These are phyloP conservation scores for Nasonia giraulti DNA, from an alignment of 1,140 invertebrate genomes.

Conservation along the genomic window DNA sequence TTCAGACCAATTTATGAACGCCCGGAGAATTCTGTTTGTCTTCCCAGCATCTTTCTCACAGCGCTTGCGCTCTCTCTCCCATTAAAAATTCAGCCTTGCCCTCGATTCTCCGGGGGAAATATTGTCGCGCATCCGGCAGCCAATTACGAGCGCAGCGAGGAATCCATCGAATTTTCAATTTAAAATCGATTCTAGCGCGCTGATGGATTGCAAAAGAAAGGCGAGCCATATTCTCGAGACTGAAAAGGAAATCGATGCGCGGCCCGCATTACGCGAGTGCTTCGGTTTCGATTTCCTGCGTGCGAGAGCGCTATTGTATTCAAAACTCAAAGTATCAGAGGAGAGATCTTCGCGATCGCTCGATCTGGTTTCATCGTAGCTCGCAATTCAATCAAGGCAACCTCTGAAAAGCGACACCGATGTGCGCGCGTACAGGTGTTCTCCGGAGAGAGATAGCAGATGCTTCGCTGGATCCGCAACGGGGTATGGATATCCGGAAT, in stretches of 20 bases:
- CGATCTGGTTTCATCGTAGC: neutral
- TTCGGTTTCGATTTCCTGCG: too few relatives aligned
- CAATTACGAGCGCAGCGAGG: neutral
- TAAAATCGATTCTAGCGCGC: neutral
- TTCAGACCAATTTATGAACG: too few relatives aligned
- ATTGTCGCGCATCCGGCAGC: neutral
- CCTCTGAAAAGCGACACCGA: too few relatives aligned
- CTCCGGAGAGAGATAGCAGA: neutral
- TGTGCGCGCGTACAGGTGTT: neutral
- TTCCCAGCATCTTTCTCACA: neutral
- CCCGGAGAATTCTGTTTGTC: neutral
- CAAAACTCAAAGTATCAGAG: neutral
- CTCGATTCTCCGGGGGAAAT: neutral
- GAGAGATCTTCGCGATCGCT: neutral
- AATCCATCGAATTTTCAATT: neutral
- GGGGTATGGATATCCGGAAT: neutral
- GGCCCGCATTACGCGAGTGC: neutral
- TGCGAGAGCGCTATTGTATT: neutral
- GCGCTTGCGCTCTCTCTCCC: neutral
- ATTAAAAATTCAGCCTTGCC: conserved; percentile 7
- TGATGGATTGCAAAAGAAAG: neutral
- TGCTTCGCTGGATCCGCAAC: neutral
- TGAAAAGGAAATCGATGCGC: neutral
- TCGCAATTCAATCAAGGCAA: neutral
- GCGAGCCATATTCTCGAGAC: neutral